Evolutionary conservation across 2,888 invertebrate species (phyloP), one percentile per base, ranked within the genome.

Genomic region (Hetaerina titia): DNA sequence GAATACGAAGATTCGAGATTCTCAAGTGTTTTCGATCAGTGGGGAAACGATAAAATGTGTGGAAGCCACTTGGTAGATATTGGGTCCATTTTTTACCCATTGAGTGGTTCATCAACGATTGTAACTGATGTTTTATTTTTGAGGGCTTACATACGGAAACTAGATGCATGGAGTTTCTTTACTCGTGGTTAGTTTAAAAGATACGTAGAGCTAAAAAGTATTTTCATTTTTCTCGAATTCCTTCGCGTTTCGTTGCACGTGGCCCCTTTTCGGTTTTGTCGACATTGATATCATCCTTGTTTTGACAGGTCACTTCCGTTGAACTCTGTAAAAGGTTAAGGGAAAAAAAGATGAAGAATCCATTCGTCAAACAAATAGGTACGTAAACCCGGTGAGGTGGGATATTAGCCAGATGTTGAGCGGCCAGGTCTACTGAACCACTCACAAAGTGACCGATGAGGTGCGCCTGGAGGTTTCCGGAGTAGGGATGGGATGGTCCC

Each of bases 281-380:
- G 22, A 15, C 31, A 81, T 31, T 81, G 81, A 81, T 81, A 81
- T 81, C 81, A 81, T 81, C 81, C 25, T 81, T 81, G 81, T 81
- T 81, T 81, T 81, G 81, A 81, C 81, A 81, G 81, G 81, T 31
- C 31, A 25, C 81, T 31, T 81, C 81, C 81, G 25, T 81, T 81
- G 81, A 81, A 31, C 81, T 31, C 81, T 1, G 11, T 11, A 13
- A 15, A 81, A 81, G 4, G 31, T 1, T 81, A 15, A 22, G 31
- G 81, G 31, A 81, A 81, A 81, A 81, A 31, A 13, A 31, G 81
- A 31, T 22, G 69, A 6, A n/a, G 69, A 69, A 31, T 81, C 25
- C 81, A 81, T 81, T 81, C 81, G 81, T 81, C 81, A 81, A 81
- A 81, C 81, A 81, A 81, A 81, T 81, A 81, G 81, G 31, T 81